Base-by-base conservation (phyloP, 2,888 invertebrate species). In the Zeuzera pyrina region DNA sequence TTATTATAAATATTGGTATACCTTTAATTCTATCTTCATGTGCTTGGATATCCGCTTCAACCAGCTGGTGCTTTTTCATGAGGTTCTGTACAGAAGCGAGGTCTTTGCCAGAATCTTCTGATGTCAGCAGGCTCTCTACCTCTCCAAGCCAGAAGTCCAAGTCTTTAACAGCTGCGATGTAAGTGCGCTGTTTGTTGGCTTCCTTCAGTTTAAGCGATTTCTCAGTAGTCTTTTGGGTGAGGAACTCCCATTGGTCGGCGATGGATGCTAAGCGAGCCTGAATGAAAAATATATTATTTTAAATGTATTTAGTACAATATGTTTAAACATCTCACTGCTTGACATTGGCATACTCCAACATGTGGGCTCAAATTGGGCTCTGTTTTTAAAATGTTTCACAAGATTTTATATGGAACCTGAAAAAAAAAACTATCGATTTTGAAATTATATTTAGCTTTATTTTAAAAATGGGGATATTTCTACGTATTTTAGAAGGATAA, bases 121-220 rank as follows among this genome's bases (percentile, higher is more conserved):
- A 95, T 2, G 95, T 95, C 50, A 98, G 74, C 41, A 98, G 84
- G 67, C 95, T 95, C 66, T 98, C 98, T 48, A 73, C 78, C 88
- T 99, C 98, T 52, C 98, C 98, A 34, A 99, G 89, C 99, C 99
- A 99, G 85, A 99, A 99, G 84, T 99, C 99, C 46, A 99, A 89
- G 83, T 99, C 99, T 79, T 99, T 99, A 42, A 99, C 98, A 21
- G 97, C 98, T 36, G 99, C 99, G 77, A 99, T 98, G 86, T 98
- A 99, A 0, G 97, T 97, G 45, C 98, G 90, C 70, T 99, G 99
- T 65, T 98, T 96, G 81, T 98, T 99, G 31, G 99, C 99, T 73
- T 99, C 99, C 77, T 99, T 98, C 56, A 99, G 85, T 69, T 98
- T 97, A 59, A 98, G 88, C 2, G 97, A 97, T 79, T 99, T 99